Base-by-base conservation (phyloP, 2,113 vertebrate species). In the Ardeotis arabs region DNA sequence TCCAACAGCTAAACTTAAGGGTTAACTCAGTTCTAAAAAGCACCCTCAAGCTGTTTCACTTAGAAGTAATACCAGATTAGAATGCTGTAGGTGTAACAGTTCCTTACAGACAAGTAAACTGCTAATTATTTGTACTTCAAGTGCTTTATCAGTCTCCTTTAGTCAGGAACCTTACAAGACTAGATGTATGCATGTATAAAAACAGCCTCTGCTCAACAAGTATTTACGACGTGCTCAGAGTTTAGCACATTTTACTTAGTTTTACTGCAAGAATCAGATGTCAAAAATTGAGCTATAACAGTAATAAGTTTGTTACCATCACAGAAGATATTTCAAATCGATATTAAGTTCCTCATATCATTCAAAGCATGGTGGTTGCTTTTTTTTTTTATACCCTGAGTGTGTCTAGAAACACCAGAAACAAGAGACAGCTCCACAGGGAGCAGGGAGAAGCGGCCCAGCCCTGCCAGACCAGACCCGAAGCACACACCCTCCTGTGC, bases 311-410 rank as follows among this genome's bases (percentile, higher is more conserved):
- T 14, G 29, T 18, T 53, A 17, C 50, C 90, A 29, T 27, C 72
- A 49, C 9, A 10, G 50, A 21, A 44, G 4, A 0, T 7, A 39
- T 39, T 89, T 39, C 50, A 56, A 53, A 17, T 3, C 16, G 33
- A 1, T 10, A 27, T 13, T 28, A 5, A 19, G 16, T 55, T 55
- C 37, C 20, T 16, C 28, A 2, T 12, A 2, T 8, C 8, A 16
- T 15, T 67, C 53, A 60, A 63, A 59, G 4, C 28, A 7, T 44
- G 3, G 5, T 4, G 27, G 35, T 35, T 35, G 35, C 1, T n/a
- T 5, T 11, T 5, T 37, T n/a, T 39, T 12, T 39, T 21, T 9
- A 31, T 4, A 29, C 29, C 5, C 22, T 35, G 35, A 35, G 7
- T 1, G 60, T 15, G 12, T 8, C 21, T 49, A 49, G 49, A 49